Conservation (phyloP, 1,140 invertebrate species). For the Micrasema minimum region DNA sequence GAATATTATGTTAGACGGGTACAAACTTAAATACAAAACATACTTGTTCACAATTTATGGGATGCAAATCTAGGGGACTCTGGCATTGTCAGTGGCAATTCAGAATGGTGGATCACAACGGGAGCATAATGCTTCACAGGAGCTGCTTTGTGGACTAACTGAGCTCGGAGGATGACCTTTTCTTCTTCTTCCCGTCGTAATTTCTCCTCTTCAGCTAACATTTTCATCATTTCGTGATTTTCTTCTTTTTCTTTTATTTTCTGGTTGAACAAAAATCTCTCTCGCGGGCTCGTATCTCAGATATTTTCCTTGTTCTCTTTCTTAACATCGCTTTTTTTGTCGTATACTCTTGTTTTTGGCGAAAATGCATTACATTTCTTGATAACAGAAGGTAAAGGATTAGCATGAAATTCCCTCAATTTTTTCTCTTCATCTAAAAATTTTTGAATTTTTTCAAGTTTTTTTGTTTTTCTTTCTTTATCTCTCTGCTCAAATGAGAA, state of each 20-base stretch:
- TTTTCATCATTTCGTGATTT: constrained; percentile 52
- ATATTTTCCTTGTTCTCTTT: constrained; percentile 54
- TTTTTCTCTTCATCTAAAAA: constrained; percentile 61
- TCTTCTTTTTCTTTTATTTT: constrained; percentile 58
- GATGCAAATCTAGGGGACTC: constrained; percentile 47
- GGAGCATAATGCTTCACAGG: constrained; percentile 48
- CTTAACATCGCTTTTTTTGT: constrained; percentile 44
- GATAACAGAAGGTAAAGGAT: constrained; percentile 62
- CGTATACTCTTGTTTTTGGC: constrained; percentile 42
- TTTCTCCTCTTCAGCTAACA: constrained; percentile 53
- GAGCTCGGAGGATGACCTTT: constrained; percentile 53
- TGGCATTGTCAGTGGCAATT: constrained; percentile 41
- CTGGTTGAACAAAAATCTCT: constrained; percentile 59
- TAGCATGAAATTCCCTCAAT: constrained; percentile 64
- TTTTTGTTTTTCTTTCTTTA: constrained; percentile 62
- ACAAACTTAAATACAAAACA: too few species aligned
- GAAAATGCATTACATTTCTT: constrained; percentile 49
- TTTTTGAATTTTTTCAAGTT: constrained; percentile 68
- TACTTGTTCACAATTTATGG: constrained; percentile 14
- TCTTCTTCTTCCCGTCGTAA: constrained; percentile 55
- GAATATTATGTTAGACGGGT: too few species aligned
- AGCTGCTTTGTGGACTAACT: constrained; percentile 50
- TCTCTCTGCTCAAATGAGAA: constrained; percentile 70
- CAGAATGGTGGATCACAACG: constrained; percentile 42
- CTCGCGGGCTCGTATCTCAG: constrained; percentile 58